Evolutionary conservation across 1,140 invertebrate genomes (phyloP).

Genomic region (Temnothorax nylanderi): DNA sequence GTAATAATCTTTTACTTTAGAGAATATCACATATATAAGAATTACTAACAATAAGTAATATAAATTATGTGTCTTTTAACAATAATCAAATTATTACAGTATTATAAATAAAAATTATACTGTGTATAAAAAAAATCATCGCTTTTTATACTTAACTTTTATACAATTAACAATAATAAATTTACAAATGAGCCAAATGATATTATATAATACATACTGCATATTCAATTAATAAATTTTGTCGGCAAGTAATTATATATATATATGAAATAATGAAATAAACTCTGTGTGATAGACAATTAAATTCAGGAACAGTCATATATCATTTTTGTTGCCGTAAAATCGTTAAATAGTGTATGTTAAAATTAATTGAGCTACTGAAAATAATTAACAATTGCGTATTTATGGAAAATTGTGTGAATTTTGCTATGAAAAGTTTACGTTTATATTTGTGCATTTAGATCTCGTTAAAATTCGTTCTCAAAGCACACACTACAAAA

Average conservation of each 20-base stretch:
- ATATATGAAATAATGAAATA: background rate
- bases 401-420: background rate
- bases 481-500: background rate
- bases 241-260: background rate
- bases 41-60: background rate
- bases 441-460: background rate
- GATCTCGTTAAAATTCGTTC: slow-evolving; percentile 34
- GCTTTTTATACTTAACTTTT: background rate
- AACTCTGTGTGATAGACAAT: background rate
- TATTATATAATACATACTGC: background rate
- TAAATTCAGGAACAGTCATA: background rate
- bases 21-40: background rate
- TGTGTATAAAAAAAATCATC: background rate
- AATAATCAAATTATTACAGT: background rate
- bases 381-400: background rate
- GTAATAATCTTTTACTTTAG: background rate
- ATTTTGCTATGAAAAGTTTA: background rate
- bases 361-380: background rate
- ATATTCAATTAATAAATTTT: slow-evolving; percentile 7
- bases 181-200: background rate
- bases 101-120: background rate
- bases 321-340: background rate
- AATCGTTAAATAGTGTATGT: slow-evolving; percentile 1
- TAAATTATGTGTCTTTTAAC: background rate
- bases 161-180: background rate